Conservation (phyloP, 2,797 vertebrate species). For the Phrynocephalus vlangalii region DNA sequence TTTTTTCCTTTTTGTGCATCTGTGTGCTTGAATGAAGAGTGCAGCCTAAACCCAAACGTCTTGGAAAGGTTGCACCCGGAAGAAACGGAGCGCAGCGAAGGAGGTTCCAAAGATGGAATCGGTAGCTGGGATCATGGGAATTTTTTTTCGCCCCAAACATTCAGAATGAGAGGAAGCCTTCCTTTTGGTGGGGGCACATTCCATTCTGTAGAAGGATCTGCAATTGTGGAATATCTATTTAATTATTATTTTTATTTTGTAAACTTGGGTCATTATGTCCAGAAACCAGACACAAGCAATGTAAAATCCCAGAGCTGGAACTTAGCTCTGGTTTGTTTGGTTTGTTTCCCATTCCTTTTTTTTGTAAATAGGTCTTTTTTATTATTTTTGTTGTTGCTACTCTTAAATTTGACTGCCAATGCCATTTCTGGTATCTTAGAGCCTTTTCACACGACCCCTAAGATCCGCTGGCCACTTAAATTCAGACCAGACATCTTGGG, state of each 20-base stretch:
- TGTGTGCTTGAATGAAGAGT: conserved; percentile 96
- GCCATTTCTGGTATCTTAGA: background rate
- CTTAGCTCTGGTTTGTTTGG: background rate
- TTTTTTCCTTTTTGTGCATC: background rate
- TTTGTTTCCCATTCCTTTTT: background rate
- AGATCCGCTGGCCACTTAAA: too few relatives aligned
- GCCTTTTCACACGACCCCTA: too few relatives aligned
- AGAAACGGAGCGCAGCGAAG: conserved; percentile 80
- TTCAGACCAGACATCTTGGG: too few relatives aligned
- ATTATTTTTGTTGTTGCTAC: background rate
- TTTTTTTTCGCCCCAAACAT: background rate
- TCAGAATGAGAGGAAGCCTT: conserved; percentile 23
- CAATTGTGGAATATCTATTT: conserved; percentile 43
- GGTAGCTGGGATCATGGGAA: conserved; percentile 13
- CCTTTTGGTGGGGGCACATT: conserved; percentile 45
- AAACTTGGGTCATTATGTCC: conserved; percentile 60
- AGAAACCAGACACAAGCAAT: conserved; percentile 31
- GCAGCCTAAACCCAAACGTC: conserved; percentile 86
- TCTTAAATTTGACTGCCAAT: conserved; percentile 32
- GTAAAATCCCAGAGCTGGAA: conserved; percentile 36
- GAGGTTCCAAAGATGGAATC: conserved; percentile 57
- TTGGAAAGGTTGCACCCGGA: conserved; percentile 93
- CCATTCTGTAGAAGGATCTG: conserved; percentile 54
- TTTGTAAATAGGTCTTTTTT: background rate
- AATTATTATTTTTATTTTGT: conserved; percentile 37